Percentiles rank a stretch among this genome's conserved stretches.
Conservation (phyloP, 2,888 invertebrate genomes). For the Oeneis ivallda region DNA sequence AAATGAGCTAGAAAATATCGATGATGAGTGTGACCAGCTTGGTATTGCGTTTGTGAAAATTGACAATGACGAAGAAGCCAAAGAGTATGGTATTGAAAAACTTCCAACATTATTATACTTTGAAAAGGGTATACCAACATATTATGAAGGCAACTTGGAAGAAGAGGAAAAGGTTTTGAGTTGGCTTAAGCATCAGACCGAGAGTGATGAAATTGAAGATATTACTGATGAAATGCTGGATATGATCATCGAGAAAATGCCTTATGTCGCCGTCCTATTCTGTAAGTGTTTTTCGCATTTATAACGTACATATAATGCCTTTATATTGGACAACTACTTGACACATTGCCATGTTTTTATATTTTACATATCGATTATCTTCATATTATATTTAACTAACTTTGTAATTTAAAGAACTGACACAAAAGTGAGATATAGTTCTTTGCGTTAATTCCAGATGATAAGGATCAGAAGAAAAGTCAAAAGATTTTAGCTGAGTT, state of each 20-base stretch:
- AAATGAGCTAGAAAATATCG: conserved; percentile 95
- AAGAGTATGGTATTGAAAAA: conserved; percentile 94
- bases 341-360: conserved; percentile 59
- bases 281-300: conserved; percentile 83
- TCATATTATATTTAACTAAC: conserved; percentile 44
- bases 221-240: conserved; percentile 97
- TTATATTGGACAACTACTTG: conserved; percentile 55
- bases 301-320: conserved; percentile 37
- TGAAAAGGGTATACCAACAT: conserved; percentile 88
- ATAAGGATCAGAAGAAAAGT: conserved; percentile 94
- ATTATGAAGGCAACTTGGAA: conserved; percentile 91
- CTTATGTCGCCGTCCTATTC: conserved; percentile 93
- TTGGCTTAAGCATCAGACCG: conserved; percentile 92
- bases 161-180: conserved; percentile 93
- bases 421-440: conserved; percentile 79
- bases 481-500: conserved; percentile 91
- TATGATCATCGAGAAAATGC: conserved; percentile 92
- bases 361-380: conserved; percentile 46
- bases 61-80: conserved; percentile 93
- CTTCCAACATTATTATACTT: conserved; percentile 92
- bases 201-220: conserved; percentile 95
- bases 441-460: conserved; percentile 83
- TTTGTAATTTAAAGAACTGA: conserved; percentile 68
- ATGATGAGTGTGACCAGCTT: conserved; percentile 94
- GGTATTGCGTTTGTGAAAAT: conserved; percentile 96